Evolutionary conservation across 1,140 invertebrate genomes (phyloP).

Genomic region (Drosophila auraria): DNA sequence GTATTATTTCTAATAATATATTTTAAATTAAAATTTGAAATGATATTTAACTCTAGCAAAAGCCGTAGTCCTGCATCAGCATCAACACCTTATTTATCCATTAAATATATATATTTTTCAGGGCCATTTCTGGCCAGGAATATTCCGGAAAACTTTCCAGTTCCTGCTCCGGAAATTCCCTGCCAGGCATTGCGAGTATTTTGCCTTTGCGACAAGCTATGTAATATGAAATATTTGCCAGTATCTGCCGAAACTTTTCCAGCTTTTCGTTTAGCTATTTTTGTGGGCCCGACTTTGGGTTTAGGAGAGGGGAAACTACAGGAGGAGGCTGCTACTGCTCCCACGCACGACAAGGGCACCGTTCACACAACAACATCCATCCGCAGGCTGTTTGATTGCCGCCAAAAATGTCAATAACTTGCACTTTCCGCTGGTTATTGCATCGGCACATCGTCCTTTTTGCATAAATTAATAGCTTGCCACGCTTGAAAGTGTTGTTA

Average conservation of each 20-base stretch:
- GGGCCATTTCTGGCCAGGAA: neutral
- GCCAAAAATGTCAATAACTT: no score
- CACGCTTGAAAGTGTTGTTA: no score
- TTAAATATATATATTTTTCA: neutral
- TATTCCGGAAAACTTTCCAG: slow-evolving; percentile 13
- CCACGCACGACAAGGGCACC: no score
- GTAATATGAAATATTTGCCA: slow-evolving; percentile 9
- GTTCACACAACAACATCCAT: no score
- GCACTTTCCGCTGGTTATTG: no score
- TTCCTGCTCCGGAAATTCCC: slow-evolving; percentile 3
- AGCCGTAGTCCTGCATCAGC: no score
- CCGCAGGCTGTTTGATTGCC: no score
- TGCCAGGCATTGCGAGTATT: slow-evolving; percentile 5
- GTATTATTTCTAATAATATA: no score
- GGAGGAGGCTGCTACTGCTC: neutral
- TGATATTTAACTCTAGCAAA: no score
- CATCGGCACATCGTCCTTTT: no score
- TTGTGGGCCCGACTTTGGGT: neutral
- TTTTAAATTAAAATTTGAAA: neutral
- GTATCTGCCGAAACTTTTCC: slow-evolving; percentile 2
- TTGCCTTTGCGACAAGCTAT: slow-evolving; percentile 16
- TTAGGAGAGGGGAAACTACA: no score
- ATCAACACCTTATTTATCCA: neutral
- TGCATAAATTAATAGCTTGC: no score
- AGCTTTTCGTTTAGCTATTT: slow-evolving; percentile 7